phyloP scores from a whole-genome alignment of 2,888 invertebrate genomes.

The Tipula lateralis region DNA sequence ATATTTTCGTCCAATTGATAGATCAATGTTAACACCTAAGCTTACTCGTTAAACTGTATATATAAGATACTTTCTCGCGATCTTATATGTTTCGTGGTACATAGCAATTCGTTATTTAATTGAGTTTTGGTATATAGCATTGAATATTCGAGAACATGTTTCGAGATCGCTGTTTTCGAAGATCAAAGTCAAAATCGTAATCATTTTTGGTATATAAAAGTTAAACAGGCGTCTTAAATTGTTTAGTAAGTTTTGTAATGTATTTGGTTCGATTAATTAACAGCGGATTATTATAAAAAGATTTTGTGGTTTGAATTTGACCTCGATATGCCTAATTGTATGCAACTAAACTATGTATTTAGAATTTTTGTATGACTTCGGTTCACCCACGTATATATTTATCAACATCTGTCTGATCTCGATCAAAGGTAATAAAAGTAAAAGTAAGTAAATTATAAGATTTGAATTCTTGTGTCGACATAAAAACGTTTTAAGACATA shows the following conservation, averaged over 20 bases:
- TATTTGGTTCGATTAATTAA: not conserved
- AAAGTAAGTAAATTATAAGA: not conserved
- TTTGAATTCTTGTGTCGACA: too few species aligned
- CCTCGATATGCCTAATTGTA: not conserved
- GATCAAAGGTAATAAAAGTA: not conserved
- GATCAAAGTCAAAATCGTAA: slow-evolving; percentile 15
- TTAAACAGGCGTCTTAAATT: not conserved
- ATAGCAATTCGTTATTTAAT: not conserved
- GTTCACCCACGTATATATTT: not conserved
- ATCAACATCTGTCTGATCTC: not conserved
- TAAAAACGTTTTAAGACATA: too few species aligned
- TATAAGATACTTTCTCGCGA: not conserved
- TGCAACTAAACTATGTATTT: not conserved
- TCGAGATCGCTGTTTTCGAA: not conserved
- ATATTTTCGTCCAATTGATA: not conserved
- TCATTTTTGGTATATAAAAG: not conserved
- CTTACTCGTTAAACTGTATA: too few species aligned
- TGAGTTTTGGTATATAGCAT: not conserved
- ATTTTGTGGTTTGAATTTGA: not conserved
- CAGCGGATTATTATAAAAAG: not conserved
- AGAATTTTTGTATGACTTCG: not conserved
- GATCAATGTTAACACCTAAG: not conserved
- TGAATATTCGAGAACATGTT: not conserved
- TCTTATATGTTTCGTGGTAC: not conserved
- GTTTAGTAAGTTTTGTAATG: not conserved